Evolutionary conservation across 2,113 vertebrate genomes (phyloP).

Genomic region (Alligator mississippiensis): DNA sequence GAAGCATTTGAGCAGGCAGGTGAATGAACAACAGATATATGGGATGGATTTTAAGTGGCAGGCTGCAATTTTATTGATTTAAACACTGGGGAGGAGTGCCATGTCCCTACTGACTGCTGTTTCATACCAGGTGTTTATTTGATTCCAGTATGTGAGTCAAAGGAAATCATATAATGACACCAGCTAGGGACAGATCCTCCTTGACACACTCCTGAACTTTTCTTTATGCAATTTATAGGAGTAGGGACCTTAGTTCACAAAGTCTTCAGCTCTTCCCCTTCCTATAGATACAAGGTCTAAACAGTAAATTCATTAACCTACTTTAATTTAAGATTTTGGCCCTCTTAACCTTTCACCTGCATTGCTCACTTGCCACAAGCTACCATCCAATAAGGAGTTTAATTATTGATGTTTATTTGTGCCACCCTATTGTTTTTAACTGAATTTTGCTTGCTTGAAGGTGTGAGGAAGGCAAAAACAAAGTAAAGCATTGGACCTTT

Average conservation of each 20-base stretch:
- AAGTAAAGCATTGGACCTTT: not conserved
- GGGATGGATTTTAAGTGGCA: not conserved
- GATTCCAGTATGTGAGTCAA: accelerated
- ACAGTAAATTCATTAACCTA: too few species aligned
- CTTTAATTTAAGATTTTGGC: too few species aligned
- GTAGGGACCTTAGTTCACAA: not conserved
- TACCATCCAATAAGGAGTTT: not conserved
- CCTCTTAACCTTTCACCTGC: too few species aligned
- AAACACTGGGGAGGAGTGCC: not conserved
- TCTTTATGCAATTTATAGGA: not conserved
- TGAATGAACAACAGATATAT: not conserved
- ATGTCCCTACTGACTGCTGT: not conserved
- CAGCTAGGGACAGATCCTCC: not conserved
- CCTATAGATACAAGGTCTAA: too few species aligned
- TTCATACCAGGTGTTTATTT: not conserved
- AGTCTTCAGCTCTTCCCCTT: not conserved
- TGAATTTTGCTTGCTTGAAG: not conserved
- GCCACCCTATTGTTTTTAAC: not conserved
- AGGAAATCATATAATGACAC: not conserved
- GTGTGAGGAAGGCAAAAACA: not conserved
- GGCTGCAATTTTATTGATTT: not conserved
- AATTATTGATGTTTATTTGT: not conserved
- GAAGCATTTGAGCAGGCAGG: not conserved
- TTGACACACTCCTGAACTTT: not conserved
- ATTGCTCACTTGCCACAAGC: accelerated